Percentiles rank a stretch among this genome's conserved stretches.
Evolutionary conservation across 1,140 invertebrate genomes (phyloP).

Genomic region (Bombus pascuorum): DNA sequence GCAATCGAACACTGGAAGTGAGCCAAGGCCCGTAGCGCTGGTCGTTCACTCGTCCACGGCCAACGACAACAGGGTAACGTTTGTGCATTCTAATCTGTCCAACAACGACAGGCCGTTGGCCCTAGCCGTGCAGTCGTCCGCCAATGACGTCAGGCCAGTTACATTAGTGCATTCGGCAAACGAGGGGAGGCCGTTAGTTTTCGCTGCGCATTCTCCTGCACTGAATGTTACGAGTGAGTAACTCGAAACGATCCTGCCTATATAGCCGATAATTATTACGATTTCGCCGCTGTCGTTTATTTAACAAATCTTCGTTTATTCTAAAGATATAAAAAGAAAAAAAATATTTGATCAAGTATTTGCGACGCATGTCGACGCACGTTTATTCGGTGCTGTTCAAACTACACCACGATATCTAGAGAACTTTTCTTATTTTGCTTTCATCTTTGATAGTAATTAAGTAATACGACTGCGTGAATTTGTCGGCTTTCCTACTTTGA

Average conservation of each 20-base stretch:
- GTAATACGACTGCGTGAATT: background rate
- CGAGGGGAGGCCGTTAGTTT: slow-evolving; percentile 78
- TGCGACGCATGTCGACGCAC: no score
- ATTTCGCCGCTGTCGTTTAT: background rate
- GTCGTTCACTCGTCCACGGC: slow-evolving; percentile 80
- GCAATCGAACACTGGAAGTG: slow-evolving; percentile 74
- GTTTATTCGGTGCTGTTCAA: background rate
- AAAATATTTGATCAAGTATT: no score
- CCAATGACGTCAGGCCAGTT: slow-evolving; percentile 79
- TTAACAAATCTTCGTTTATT: background rate
- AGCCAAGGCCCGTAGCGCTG: slow-evolving; percentile 79
- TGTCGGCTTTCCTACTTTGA: background rate
- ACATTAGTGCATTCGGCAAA: slow-evolving; percentile 80
- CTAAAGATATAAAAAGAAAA: no score
- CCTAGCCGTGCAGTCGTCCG: slow-evolving; percentile 78
- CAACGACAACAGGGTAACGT: slow-evolving; percentile 81
- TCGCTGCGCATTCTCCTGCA: slow-evolving; percentile 78
- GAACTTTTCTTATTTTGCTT: background rate
- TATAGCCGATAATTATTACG: background rate
- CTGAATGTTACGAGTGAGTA: slow-evolving; percentile 78
- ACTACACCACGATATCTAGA: background rate
- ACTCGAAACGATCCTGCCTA: background rate
- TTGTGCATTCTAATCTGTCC: slow-evolving; percentile 80
- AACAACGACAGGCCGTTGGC: slow-evolving; percentile 79
- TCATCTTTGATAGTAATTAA: background rate